These are phyloP conservation scores for Argyra leucocephala DNA, from an alignment of 2,888 invertebrate species.

Conservation along the genomic window DNA sequence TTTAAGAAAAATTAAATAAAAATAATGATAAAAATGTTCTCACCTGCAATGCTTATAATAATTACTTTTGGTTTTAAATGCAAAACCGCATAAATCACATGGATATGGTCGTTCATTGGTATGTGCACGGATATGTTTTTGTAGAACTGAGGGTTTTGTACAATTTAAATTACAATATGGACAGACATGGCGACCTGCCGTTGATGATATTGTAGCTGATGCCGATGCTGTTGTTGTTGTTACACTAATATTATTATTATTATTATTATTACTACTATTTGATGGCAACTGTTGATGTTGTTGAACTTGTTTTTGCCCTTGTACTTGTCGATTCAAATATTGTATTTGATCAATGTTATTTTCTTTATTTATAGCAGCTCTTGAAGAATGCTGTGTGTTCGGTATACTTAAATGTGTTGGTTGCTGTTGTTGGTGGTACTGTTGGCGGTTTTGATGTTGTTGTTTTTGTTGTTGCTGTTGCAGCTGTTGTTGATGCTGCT, in stretches of 20 bases:
- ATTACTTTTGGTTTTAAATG: conserved; percentile 89
- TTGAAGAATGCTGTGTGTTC: neutral
- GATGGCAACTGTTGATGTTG: conserved; percentile 27
- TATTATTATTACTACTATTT: conserved; percentile 25
- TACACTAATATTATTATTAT: conserved; percentile 19
- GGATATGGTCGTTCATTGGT: conserved; percentile 89
- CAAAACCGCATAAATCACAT: conserved; percentile 79
- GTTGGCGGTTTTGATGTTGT: conserved; percentile 10
- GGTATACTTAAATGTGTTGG: too few species aligned
- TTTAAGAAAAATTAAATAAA: neutral
- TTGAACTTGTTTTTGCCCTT: too few species aligned
- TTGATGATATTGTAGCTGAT: conserved; percentile 17
- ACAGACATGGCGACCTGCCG: conserved; percentile 66
- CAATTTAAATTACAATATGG: conserved; percentile 80
- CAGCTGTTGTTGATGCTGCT: neutral
- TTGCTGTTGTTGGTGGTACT: conserved; percentile 24
- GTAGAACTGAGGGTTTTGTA: conserved; percentile 85
- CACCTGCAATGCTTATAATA: conserved; percentile 76
- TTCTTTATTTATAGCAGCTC: neutral
- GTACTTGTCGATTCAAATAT: conserved; percentile 36
- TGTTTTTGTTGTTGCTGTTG: conserved; percentile 8
- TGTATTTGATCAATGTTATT: neutral
- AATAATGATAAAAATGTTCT: conserved; percentile 12
- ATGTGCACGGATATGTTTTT: conserved; percentile 89
- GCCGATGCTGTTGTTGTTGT: conserved; percentile 14